Evolutionary conservation across 2,888 invertebrate genomes (phyloP), one percentile per base, ranked within the genome.

Genomic region (Eupithecia subfuscata): DNA sequence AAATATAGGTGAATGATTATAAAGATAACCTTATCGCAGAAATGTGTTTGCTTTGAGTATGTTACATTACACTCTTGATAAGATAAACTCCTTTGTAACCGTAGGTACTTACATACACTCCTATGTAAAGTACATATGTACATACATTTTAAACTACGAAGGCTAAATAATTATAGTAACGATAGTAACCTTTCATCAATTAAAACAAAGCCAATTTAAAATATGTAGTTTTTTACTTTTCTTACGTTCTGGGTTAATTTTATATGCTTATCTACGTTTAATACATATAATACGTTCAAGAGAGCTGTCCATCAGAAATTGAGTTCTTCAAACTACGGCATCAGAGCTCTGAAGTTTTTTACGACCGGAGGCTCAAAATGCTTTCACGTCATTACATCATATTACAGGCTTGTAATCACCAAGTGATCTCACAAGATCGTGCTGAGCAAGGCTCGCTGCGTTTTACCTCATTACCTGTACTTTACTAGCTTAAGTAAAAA

Each of bases 351-450:
- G 69, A 78, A 73, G 78, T 80, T 81, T 80, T 78, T 78, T 77
- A 76, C 74, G 79, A 78, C 83, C 74, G 81, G 80, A 84, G 84
- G 82, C 85, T 82, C 84, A 86, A 83, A 88, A 88, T 85, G 85
- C 82, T 87, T 88, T 89, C 85, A 87, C 84, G 84, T 86, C 87
- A 88, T 89, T 88, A 89, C 83, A 79, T 80, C 82, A 81, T 86
- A 88, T 84, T 84, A 87, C 82, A 74, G 77, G 79, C 81, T 83
- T 84, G 82, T 88, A 87, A 89, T 85, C 83, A 82, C 79, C 81
- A 78, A 81, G 80, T 83, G 84, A 82, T 85, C 85, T 85, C 81
- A 73, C 82, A 82, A 81, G 77, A 83, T 83, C 84, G 82, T 80
- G 84, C 83, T 76, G 78, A 83, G 83, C 87, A 82, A 84, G 85